Percentiles rank a stretch among this genome's conserved stretches.
Conservation (phyloP, 2,113 vertebrate species). For the Tor tambroides region DNA sequence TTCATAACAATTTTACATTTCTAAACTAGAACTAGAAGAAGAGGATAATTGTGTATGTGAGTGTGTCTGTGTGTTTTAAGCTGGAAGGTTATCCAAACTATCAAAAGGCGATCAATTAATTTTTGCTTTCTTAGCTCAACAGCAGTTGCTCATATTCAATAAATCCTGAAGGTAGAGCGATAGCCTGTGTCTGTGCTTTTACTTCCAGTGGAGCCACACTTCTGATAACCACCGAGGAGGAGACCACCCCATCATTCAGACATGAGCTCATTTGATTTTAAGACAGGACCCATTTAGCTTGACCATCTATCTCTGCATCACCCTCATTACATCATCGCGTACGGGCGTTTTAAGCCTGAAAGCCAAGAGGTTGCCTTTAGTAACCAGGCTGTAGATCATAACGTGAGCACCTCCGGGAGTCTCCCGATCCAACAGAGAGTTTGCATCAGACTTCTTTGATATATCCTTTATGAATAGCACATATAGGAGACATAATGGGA, state of each 20-base stretch:
- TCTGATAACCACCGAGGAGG: not conserved
- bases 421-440: not conserved
- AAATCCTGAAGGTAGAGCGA: not conserved
- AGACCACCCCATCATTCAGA: conserved; percentile 47
- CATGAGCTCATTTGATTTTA: conserved; percentile 53
- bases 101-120: not conserved
- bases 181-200: not conserved
- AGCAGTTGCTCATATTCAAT: not conserved
- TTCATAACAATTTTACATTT: not conserved
- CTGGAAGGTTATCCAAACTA: not conserved
- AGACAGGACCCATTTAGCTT: conserved; percentile 32
- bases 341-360: not conserved
- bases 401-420: not conserved
- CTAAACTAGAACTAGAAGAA: not conserved
- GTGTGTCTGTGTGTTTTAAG: not conserved
- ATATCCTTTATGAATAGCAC: conserved; percentile 27
- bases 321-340: conserved; percentile 49
- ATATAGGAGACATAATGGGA: not conserved
- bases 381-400: conserved; percentile 39
- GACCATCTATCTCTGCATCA: conserved; percentile 34
- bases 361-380: conserved; percentile 1
- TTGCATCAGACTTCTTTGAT: conserved; percentile 21
- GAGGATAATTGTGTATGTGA: not conserved
- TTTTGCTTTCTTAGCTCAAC: not conserved
- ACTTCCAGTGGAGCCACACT: conserved; percentile 12